Evolutionary conservation across 1,140 invertebrate species (phyloP).

Genomic region (Pygmarrhopalites habei): DNA sequence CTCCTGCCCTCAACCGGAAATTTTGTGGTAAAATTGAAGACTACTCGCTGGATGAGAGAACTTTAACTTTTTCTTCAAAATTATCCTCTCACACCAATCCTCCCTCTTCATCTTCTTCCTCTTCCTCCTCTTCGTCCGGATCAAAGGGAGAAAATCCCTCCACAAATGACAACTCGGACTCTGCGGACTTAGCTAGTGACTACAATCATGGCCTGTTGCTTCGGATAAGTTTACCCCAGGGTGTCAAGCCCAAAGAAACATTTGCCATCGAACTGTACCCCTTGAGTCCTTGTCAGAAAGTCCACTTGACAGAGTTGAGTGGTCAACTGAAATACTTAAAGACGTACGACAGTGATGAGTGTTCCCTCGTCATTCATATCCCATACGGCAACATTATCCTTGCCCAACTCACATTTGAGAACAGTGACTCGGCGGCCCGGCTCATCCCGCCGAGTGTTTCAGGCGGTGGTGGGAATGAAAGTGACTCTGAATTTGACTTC

Average conservation of each 20-base stretch:
- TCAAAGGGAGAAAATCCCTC: neutral
- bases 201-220: neutral
- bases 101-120: too few species aligned
- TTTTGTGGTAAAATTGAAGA: constrained; percentile 35
- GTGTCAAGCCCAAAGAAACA: constrained; percentile 28
- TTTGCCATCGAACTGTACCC: constrained; percentile 27
- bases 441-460: too few species aligned
- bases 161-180: neutral
- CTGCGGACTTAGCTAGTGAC: neutral
- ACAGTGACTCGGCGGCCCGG: too few species aligned
- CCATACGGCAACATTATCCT: constrained; percentile 35
- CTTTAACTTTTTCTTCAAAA: constrained; percentile 22
- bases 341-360: constrained; percentile 28
- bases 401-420: constrained; percentile 23
- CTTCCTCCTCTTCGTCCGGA: neutral
- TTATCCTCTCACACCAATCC: neutral
- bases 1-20: neutral
- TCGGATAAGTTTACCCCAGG: constrained; percentile 18
- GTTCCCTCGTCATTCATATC: constrained; percentile 37
- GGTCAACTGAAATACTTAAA: constrained; percentile 31
- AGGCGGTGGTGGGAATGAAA: constrained; percentile 1
- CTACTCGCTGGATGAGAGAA: constrained; percentile 29
- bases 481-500: neutral
- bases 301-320: constrained; percentile 23
- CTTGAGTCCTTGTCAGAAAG: constrained; percentile 35